Base-by-base conservation (phyloP, 1,140 invertebrate genomes). In the Hylyphantes graminicola region DNA sequence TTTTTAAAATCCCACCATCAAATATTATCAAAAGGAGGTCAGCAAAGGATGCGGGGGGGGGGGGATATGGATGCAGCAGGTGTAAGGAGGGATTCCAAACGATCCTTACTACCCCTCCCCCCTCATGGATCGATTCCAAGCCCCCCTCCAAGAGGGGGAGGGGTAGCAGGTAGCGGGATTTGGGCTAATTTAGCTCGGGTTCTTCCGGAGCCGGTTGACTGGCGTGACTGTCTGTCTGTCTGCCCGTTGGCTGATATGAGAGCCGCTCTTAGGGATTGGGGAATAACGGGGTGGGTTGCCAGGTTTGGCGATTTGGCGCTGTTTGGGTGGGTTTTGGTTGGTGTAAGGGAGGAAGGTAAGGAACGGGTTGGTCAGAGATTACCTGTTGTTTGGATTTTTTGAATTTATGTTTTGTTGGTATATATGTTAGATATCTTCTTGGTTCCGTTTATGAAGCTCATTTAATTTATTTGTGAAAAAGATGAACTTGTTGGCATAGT, bases 151-250 rank as follows among this genome's bases (percentile, higher is more conserved):
- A 8, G 53, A 55, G 51, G 19, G 48, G 15, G 68, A 67, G 82
- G 64, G 54, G 21, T 35, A 72, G 82, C 82, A 77, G 74, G 82
- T 76, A 77, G 74, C 73, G 72, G 82, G 74, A 76, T 85, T 85
- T 85, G 82, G 82, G 74, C 82, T 85, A 85, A 85, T 85, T 85
- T 85, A 85, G 82, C 82, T 73, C 82, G 82, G 77, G 82, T 85
- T 85, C 82, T 85, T 85, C 82, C 82, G 82, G 74, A 85, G 82
- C 82, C 82, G 82, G 53, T 85, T 85, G 82, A 85, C 82, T 85
- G 82, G 82, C 82, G 64, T 77, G 82, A 70, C 74, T 65, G 82
- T 75, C 73, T 75, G 73, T 85, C 82, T 77, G 74, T 68, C 82
- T 85, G 64, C 73, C 82, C 72, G 70, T 85, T 74, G 80, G 80